These are phyloP conservation scores for Trachythela sp. DNA, from an alignment of 64 coral and sea anemone genomes.

Conservation along the genomic window DNA sequence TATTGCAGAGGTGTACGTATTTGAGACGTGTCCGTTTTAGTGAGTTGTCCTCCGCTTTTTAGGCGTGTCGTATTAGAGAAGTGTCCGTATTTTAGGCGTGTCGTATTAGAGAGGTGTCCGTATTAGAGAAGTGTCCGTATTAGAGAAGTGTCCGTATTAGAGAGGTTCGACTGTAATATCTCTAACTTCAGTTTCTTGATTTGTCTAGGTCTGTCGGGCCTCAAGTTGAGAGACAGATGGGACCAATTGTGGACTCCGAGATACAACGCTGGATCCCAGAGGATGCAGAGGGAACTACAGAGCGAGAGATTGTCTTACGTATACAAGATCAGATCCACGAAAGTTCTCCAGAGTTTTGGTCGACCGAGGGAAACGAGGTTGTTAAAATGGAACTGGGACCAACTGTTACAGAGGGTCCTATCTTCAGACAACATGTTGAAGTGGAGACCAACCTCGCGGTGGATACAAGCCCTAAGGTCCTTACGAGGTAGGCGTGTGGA, in stretches of 20 bases:
- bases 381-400: neutral
- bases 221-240: conserved; percentile 80
- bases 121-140: no score
- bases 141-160: no score
- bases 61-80: no score
- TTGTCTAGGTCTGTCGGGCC: conserved; percentile 30
- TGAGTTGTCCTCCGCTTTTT: no score
- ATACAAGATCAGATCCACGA: neutral
- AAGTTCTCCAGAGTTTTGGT: neutral
- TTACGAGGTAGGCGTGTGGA: neutral
- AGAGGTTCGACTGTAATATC: no score
- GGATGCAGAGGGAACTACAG: neutral
- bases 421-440: conserved; percentile 7
- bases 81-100: no score
- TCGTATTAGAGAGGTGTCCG: no score
- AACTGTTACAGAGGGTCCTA: neutral
- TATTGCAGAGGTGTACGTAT: no score
- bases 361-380: neutral
- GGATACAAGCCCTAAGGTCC: neutral
- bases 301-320: neutral
- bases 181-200: no score
- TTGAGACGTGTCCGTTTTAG: no score
- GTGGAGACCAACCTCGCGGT: neutral
- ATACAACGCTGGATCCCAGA: conserved; percentile 80
- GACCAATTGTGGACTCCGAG: conserved; percentile 95